Percentiles rank a stretch among this genome's conserved stretches.
Conservation (phyloP, 2,888 invertebrate genomes). For the Acanthoscelides obtectus region DNA sequence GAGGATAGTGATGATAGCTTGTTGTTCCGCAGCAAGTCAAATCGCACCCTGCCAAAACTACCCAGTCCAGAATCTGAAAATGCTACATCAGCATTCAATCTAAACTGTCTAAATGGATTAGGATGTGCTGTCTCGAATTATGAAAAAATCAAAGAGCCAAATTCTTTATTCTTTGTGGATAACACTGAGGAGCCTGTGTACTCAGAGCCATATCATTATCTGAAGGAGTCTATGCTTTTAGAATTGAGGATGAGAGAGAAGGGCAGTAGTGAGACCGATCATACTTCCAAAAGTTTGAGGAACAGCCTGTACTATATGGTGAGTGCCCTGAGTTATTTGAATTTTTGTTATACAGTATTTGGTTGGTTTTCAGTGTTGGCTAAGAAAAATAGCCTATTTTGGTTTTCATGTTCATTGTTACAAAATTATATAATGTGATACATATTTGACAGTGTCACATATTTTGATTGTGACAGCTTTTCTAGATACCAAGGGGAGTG, state of each 20-base stretch:
- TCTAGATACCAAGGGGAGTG: no score
- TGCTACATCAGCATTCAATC: slow-evolving; percentile 28
- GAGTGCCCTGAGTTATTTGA: slow-evolving; percentile 26
- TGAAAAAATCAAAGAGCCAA: slow-evolving; percentile 37
- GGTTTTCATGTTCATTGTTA: no score
- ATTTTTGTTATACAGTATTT: no score
- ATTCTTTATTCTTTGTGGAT: slow-evolving; percentile 41
- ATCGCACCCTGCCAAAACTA: slow-evolving; percentile 19
- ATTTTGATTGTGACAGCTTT: no score
- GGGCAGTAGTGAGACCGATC: slow-evolving; percentile 18
- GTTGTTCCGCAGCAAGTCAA: slow-evolving; percentile 31
- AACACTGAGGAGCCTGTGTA: slow-evolving; percentile 55
- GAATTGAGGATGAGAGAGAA: slow-evolving; percentile 10
- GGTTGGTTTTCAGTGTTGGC: no score
- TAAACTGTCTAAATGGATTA: slow-evolving; percentile 45
- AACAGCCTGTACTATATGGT: slow-evolving; percentile 51
- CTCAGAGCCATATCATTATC: slow-evolving; percentile 54
- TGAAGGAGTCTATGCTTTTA: slow-evolving; percentile 14
- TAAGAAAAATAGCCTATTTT: no score
- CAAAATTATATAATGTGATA: no score
- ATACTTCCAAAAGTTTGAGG: slow-evolving; percentile 27
- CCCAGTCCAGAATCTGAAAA: slow-evolving; percentile 18
- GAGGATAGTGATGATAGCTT: slow-evolving; percentile 42
- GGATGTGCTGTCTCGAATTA: slow-evolving; percentile 40
- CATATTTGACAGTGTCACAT: no score